Percentiles rank a stretch among this genome's conserved stretches.
These are phyloP conservation scores for Drosophila koepferae DNA, from an alignment of 2,888 invertebrate genomes.

Conservation along the genomic window DNA sequence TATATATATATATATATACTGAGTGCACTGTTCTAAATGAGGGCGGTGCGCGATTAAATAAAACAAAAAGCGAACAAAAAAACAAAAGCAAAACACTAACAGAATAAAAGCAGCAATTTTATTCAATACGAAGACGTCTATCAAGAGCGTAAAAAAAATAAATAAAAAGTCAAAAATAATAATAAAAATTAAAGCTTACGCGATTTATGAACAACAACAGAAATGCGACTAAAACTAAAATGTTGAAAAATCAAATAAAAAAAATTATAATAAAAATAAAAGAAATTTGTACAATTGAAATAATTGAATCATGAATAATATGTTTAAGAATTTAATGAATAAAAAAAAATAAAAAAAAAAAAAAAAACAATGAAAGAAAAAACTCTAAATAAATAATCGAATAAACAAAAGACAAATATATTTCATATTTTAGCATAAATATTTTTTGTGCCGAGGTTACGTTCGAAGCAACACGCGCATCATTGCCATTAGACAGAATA, in stretches of 20 bases:
- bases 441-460: constrained; percentile 78
- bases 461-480: constrained; percentile 80
- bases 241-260: constrained; percentile 6
- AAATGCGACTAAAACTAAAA: constrained; percentile 34
- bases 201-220: constrained; percentile 47
- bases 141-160: constrained; percentile 34
- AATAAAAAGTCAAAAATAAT: constrained; percentile 13
- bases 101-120: constrained; percentile 54
- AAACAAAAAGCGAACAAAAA: constrained; percentile 48
- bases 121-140: constrained; percentile 43
- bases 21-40: constrained; percentile 85
- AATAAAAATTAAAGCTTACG: constrained; percentile 64
- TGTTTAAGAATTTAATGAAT: constrained; percentile 47
- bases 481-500: constrained; percentile 81
- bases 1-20: constrained; percentile 74
- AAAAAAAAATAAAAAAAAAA: no score
- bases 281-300: constrained; percentile 62
- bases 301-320: constrained; percentile 43
- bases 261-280: constrained; percentile 1
- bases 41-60: constrained; percentile 85
- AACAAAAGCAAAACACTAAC: constrained; percentile 42
- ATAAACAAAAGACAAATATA: constrained; percentile 24
- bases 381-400: constrained; percentile 45
- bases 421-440: constrained; percentile 66
- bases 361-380: constrained; percentile 32